Base-by-base conservation (phyloP, 2,797 vertebrate genomes). In the Cossypha niveicapilla region DNA sequence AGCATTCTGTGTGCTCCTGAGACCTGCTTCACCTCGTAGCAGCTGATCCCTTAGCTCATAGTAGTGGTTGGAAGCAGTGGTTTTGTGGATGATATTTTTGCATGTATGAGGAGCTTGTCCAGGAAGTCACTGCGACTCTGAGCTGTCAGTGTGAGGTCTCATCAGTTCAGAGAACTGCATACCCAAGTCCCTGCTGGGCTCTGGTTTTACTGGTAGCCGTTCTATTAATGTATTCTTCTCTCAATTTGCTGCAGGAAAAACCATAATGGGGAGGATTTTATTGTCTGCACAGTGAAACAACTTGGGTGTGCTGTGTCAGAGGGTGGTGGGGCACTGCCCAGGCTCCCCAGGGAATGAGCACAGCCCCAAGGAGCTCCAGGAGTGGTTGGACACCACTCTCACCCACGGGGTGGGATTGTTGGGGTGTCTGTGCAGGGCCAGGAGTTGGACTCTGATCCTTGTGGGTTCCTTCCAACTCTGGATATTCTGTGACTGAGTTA, bases 301-400 rank as follows among this genome's bases (percentile, higher is more conserved):
- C 19, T 12, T 44, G 60, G 13, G 19, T 47, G 70, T 53, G 54
- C 41, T 7, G 45, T 12, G 23, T 61, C n/a, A 32, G 42, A 32
- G 42, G 17, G 56, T 68, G 70, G 0, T 30, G 4, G 10, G 25
- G 21, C 63, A 19, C 71, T 75, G 42, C 0, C 0, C 35, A 32
- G 70, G 10, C 47, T 41, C 39, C 32, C 39, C 30, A 6, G 45
- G 32, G 34, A 35, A 6, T 50, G 42, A 7, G 2, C 42, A 18
- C 7, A 0, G 50, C 32, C 42, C 63, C 44, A 34, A 10, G 37
- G 28, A 76, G 57, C 78, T 51, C 57, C 32, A 41, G 72, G 10
- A 24, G 22, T 0, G 0, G 45, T 41, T 65, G 50, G 21, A n/a
- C 28, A 71, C 1, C 0, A 0, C 44, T 82, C 48, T 6, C 21